Evolutionary conservation across 2,888 invertebrate species (phyloP).

Genomic region (Aricia artaxerxes): DNA sequence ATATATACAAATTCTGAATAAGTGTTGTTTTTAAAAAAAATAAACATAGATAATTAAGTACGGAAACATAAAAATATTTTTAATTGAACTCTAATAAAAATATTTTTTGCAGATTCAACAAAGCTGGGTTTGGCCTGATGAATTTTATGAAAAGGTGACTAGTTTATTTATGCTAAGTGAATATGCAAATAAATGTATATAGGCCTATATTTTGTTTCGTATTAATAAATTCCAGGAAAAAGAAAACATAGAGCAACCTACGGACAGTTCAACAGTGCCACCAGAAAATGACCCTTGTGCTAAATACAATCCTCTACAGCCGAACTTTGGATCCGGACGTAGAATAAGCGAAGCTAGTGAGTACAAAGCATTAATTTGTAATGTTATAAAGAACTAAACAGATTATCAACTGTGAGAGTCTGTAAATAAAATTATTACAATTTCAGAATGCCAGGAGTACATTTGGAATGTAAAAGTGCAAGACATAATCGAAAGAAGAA

Average conservation of each 20-base stretch:
- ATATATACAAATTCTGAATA: too few relatives aligned
- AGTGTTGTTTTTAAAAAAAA: too few relatives aligned
- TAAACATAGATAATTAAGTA: too few relatives aligned
- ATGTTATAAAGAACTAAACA: too few relatives aligned
- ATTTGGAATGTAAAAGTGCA: conserved; percentile 31
- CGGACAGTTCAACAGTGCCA: neutral
- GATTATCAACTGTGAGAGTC: too few relatives aligned
- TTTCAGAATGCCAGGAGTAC: conserved; percentile 39
- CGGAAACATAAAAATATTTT: too few relatives aligned
- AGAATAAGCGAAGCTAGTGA: neutral
- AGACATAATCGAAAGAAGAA: neutral
- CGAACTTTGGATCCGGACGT: neutral
- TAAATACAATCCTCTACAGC: neutral
- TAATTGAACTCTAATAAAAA: too few relatives aligned
- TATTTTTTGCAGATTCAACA: neutral
- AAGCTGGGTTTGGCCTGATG: neutral
- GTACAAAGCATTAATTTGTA: neutral
- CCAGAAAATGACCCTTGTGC: conserved; percentile 11
- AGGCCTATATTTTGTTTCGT: neutral
- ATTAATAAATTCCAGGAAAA: neutral
- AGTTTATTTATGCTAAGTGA: too few relatives aligned
- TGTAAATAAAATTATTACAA: neutral
- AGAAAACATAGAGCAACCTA: neutral
- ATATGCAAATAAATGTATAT: too few relatives aligned
- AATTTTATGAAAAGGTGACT: neutral